Conservation (phyloP, 2,797 vertebrate species). For the Clamator glandarius region DNA sequence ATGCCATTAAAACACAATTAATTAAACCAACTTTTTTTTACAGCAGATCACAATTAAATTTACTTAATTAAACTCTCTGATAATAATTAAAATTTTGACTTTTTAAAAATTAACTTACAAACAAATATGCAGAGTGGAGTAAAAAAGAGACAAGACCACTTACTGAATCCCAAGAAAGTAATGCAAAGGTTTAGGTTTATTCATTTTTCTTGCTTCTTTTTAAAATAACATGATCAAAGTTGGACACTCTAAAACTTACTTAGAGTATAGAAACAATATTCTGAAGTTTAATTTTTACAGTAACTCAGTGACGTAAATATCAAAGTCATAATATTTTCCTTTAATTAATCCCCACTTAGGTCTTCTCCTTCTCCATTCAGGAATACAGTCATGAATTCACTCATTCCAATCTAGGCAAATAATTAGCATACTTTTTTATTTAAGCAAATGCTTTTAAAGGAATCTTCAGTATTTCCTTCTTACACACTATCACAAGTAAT, state of each 20-base stretch:
- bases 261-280: neutral
- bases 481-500: neutral
- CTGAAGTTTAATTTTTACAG: neutral
- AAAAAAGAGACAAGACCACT: neutral
- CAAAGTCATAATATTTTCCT: neutral
- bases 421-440: neutral
- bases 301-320: neutral
- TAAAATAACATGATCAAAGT: neutral
- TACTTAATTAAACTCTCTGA: neutral
- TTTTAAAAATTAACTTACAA: neutral
- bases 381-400: neutral
- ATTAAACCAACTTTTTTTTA: neutral
- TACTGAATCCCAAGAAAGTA: neutral
- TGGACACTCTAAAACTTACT: neutral
- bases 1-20: neutral
- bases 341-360: neutral
- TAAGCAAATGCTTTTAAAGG: neutral
- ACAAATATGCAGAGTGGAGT: neutral
- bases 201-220: neutral
- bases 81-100: neutral
- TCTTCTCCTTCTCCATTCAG: neutral
- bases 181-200: neutral
- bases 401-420: neutral
- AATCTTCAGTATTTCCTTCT: neutral
- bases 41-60: neutral